Conservation (phyloP, 2,113 vertebrate genomes). For the Centrocercus urophasianus region DNA sequence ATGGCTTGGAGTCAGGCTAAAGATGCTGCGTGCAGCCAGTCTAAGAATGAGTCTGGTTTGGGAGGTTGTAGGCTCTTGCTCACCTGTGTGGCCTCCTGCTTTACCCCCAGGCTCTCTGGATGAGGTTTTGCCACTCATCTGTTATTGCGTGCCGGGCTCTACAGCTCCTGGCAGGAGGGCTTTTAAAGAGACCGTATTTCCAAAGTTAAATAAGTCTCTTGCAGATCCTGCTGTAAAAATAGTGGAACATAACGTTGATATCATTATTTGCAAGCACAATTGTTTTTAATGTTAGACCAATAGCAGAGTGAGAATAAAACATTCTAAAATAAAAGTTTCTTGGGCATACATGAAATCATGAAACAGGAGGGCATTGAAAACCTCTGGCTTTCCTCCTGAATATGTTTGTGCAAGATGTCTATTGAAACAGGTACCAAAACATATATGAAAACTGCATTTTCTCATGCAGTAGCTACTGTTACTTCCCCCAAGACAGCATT, state of each 20-base stretch:
- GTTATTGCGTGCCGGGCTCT: constrained; percentile 19
- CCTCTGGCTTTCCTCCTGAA: not conserved
- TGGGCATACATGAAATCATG: not conserved
- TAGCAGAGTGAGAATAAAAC: not conserved
- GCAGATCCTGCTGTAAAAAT: not conserved
- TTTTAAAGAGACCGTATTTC: not conserved
- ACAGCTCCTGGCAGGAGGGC: not conserved
- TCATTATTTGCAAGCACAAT: not conserved
- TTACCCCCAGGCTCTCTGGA: not conserved
- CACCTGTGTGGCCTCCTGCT: constrained; percentile 26
- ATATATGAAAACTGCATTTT: not conserved
- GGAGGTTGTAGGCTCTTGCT: not conserved
- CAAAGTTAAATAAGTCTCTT: not conserved
- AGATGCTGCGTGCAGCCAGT: not conserved
- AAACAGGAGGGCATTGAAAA: not conserved
- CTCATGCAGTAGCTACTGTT: not conserved
- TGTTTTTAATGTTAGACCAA: not conserved
- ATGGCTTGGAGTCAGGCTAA: not conserved
- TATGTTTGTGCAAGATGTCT: not conserved
- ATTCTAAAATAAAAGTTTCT: not conserved
- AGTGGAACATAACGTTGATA: not conserved
- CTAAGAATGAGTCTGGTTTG: constrained; percentile 36
- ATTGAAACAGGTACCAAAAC: not conserved
- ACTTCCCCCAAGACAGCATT: not conserved
- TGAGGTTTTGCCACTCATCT: constrained; percentile 9